Evolutionary conservation across 2,888 invertebrate genomes (phyloP).

Genomic region (Aplocera efformata): DNA sequence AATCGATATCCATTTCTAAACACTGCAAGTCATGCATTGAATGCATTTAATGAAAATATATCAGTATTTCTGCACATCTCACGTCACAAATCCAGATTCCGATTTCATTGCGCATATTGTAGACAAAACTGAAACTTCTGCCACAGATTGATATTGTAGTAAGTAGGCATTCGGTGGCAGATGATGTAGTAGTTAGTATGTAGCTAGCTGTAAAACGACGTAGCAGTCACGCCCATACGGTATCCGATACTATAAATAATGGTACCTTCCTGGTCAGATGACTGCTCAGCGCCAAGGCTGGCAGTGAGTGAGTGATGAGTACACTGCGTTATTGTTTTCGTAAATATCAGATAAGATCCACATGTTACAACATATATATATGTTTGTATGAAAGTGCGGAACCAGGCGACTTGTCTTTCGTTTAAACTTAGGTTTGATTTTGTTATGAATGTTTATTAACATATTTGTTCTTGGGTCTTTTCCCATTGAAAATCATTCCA

Average conservation of each 20-base stretch:
- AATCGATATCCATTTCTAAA: too few species aligned
- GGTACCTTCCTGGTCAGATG: slow-evolving; percentile 58
- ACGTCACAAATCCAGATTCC: too few species aligned
- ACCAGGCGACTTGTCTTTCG: too few species aligned
- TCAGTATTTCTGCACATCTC: neutral
- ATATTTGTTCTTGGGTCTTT: too few species aligned
- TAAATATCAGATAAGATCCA: neutral
- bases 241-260: slow-evolving; percentile 43
- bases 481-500: too few species aligned
- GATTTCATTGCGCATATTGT: neutral
- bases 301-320: slow-evolving; percentile 27
- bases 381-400: too few species aligned
- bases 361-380: too few species aligned
- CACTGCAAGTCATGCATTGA: too few species aligned
- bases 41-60: neutral
- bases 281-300: slow-evolving; percentile 48
- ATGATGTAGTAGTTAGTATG: neutral
- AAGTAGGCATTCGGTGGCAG: too few species aligned
- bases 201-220: slow-evolving; percentile 19
- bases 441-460: too few species aligned
- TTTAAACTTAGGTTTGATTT: too few species aligned
- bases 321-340: slow-evolving; percentile 4
- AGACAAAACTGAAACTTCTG: slow-evolving; percentile 2
- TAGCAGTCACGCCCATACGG: slow-evolving; percentile 40
- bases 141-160: neutral